Conservation (phyloP, 1,140 invertebrate species). For the Dendroctonus ponderosae region DNA sequence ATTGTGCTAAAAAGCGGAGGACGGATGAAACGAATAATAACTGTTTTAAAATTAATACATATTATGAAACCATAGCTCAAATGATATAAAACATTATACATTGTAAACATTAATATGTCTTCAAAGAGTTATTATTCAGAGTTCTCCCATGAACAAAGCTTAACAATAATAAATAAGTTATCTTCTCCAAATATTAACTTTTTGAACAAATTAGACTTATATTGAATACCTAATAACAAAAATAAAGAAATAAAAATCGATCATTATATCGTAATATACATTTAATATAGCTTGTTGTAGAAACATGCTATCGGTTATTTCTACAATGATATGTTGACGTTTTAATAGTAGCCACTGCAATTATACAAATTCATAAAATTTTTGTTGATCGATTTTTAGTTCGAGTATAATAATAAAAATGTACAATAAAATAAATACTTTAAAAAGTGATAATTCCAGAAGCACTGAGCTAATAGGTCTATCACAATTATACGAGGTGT, state of each 20-base stretch:
- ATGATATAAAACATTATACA: too few species aligned
- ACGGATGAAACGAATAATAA: conserved; percentile 36
- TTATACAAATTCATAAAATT: not conserved
- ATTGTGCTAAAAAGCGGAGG: conserved; percentile 26
- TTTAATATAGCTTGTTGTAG: too few species aligned
- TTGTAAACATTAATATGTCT: not conserved
- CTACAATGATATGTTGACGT: conserved; percentile 34
- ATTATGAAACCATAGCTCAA: not conserved
- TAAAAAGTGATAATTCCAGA: conserved; percentile 24
- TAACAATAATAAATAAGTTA: conserved; percentile 25
- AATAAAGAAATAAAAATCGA: conserved; percentile 13
- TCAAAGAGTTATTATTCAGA: conserved; percentile 15
- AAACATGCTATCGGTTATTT: conserved; percentile 11
- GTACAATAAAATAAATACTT: conserved; percentile 30
- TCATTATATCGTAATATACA: not conserved
- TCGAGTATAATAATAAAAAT: conserved; percentile 10
- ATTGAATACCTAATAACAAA: not conserved
- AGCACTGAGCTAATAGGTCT: conserved; percentile 24
- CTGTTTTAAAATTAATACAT: conserved; percentile 12
- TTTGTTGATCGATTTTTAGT: conserved; percentile 13
- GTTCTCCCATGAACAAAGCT: conserved; percentile 1
- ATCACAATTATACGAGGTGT: conserved; percentile 31
- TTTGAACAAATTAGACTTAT: conserved; percentile 5
- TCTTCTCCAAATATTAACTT: conserved; percentile 11
- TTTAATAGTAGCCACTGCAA: not conserved